These are phyloP conservation scores for Terrapene triunguis DNA, from an alignment of 2,113 vertebrate species.

Conservation along the genomic window DNA sequence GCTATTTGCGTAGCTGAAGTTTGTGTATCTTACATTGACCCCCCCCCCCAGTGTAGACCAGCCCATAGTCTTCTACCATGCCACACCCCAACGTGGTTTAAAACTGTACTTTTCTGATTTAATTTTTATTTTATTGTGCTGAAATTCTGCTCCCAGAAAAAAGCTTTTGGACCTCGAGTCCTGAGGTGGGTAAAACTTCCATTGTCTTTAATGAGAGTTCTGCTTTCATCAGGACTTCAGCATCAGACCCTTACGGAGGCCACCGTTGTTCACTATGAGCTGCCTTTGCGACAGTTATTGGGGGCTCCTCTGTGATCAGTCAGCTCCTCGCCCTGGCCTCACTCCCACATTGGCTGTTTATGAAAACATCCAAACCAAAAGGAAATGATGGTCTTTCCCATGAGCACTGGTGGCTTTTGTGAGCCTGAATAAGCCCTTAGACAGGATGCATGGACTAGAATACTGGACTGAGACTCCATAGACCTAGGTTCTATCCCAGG, in stretches of 20 bases:
- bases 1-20: too few relatives aligned
- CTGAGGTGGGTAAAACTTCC: neutral
- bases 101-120: neutral
- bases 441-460: neutral
- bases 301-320: rapidly evolving
- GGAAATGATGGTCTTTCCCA: neutral
- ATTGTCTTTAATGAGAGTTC: neutral
- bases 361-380: neutral
- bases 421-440: neutral
- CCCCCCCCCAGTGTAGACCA: too few relatives aligned
- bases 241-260: neutral
- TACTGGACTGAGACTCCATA: neutral
- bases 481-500: neutral
- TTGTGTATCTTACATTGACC: too few relatives aligned
- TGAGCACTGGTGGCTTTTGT: neutral
- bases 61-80: neutral
- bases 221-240: neutral
- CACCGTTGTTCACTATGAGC: neutral
- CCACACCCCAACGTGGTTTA: neutral
- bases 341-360: rapidly evolving
- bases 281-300: neutral
- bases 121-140: too few relatives aligned
- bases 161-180: neutral
- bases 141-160: too few relatives aligned
- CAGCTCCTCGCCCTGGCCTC: neutral